Evolutionary conservation across 2,113 vertebrate genomes (phyloP).

Genomic region (Caretta caretta): DNA sequence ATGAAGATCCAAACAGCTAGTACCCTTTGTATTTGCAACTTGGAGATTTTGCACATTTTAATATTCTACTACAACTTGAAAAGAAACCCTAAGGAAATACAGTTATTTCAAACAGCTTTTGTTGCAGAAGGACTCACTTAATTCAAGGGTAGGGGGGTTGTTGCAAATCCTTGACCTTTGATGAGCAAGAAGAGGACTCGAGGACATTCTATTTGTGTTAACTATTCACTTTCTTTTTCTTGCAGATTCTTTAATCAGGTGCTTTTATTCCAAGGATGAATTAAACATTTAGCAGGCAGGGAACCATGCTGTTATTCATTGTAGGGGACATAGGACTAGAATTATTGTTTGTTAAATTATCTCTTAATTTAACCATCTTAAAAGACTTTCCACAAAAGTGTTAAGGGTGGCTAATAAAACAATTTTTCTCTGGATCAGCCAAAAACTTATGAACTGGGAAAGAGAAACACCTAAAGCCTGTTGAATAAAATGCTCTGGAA

Average conservation of each 20-base stretch:
- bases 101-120: neutral
- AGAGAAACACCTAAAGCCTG: neutral
- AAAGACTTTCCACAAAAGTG: conserved; percentile 15
- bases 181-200: neutral
- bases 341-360: conserved; percentile 20
- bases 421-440: neutral
- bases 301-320: neutral
- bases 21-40: conserved; percentile 15
- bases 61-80: neutral
- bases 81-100: conserved; percentile 28
- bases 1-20: neutral
- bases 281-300: conserved; percentile 22
- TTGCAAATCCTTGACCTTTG: neutral
- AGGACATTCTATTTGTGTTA: neutral
- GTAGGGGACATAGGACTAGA: neutral
- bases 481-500: neutral
- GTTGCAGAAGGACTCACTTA: neutral
- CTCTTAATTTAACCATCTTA: neutral
- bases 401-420: neutral
- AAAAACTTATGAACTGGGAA: neutral
- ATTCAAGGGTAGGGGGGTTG: neutral
- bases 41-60: neutral
- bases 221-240: neutral
- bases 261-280: conserved; percentile 24
- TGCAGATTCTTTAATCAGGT: neutral